phyloP scores from a whole-genome alignment of 2,113 vertebrate genomes.

The Ibidorhyncha struthersii region DNA sequence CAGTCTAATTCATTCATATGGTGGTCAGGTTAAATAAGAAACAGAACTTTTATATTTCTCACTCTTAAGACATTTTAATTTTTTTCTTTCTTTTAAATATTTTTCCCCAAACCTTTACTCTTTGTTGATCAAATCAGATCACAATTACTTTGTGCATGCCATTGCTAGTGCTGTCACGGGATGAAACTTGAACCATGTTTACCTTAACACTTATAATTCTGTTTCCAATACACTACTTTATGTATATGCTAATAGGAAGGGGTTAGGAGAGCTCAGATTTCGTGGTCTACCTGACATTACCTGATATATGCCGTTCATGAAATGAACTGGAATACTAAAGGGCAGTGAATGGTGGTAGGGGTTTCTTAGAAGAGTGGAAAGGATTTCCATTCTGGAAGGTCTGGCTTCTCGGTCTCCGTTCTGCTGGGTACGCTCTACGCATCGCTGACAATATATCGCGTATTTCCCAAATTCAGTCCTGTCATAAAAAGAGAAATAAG shows the following conservation, averaged over 20 bases:
- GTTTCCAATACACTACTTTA: background rate
- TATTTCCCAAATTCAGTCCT: slow-evolving; percentile 99
- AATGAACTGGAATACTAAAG: slow-evolving; percentile 96
- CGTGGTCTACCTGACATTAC: slow-evolving; percentile 59
- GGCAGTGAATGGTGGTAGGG: slow-evolving; percentile 96
- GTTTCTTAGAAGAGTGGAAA: slow-evolving; percentile 95
- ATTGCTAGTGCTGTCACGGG: background rate
- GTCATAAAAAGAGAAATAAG: slow-evolving; percentile 5
- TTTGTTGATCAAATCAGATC: background rate
- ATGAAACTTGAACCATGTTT: background rate
- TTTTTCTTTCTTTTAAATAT: background rate
- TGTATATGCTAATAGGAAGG: background rate
- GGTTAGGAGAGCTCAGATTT: background rate
- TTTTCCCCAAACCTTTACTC: background rate
- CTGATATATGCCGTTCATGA: slow-evolving; percentile 97
- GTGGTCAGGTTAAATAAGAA: slow-evolving; percentile 13
- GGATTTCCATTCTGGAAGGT: slow-evolving; percentile 96
- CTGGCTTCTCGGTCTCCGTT: slow-evolving; percentile 91
- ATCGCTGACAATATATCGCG: slow-evolving; percentile 94
- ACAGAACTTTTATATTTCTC: background rate
- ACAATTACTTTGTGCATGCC: background rate
- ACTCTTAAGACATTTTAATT: background rate
- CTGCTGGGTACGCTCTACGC: slow-evolving; percentile 91
- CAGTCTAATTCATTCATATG: background rate
- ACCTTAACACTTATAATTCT: background rate